Conservation (phyloP, 2,888 invertebrate species). For the Phyllotreta cruciferae region DNA sequence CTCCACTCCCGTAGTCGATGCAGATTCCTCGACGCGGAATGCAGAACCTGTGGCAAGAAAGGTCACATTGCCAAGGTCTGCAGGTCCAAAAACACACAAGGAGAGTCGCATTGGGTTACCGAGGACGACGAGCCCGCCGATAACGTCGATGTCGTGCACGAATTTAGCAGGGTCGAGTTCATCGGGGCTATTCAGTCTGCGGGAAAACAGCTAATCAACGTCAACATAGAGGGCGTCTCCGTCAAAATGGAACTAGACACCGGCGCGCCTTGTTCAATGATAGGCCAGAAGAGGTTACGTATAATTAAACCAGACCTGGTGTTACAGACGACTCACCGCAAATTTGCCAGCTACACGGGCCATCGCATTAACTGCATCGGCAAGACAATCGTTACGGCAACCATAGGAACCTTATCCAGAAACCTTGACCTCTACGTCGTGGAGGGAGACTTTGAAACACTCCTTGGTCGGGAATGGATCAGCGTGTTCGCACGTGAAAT, state of each 20-base stretch:
- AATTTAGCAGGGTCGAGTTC: not conserved
- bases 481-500: not conserved
- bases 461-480: not conserved
- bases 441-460: not conserved
- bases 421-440: not conserved
- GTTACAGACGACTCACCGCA: not conserved
- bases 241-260: constrained; percentile 6
- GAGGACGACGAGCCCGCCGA: not conserved
- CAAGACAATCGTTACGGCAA: not conserved
- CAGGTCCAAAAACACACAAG: not conserved
- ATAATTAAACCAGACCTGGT: not conserved
- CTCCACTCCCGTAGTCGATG: not conserved
- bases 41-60: constrained; percentile 1
- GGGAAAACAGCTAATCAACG: not conserved
- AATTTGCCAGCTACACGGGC: too few species aligned
- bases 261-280: constrained; percentile 4
- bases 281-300: not conserved
- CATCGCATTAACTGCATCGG: not conserved
- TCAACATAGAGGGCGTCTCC: not conserved
- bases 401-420: too few species aligned
- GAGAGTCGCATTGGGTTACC: not conserved
- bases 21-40: not conserved
- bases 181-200: not conserved
- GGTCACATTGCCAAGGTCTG: constrained; percentile 5
- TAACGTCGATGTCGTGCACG: not conserved